Conservation (phyloP, 2,888 invertebrate genomes). For the Proisotoma minuta region DNA sequence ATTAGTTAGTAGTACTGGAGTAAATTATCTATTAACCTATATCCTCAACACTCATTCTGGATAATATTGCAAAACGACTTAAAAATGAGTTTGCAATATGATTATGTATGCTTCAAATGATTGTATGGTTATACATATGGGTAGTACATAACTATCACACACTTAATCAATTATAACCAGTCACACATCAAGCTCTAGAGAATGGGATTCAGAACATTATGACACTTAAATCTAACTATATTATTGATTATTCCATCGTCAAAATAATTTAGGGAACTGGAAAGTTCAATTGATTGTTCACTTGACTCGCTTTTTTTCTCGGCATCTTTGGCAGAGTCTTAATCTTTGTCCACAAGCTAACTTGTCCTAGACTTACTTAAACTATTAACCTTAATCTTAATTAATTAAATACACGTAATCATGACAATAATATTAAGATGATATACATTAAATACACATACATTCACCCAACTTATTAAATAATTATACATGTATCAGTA, state of each 20-base stretch:
- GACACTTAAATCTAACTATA: too few species aligned
- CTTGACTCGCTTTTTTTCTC: background rate
- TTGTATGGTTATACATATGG: background rate
- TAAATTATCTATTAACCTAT: background rate
- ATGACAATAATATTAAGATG: too few species aligned
- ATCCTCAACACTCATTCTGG: background rate
- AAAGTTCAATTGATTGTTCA: slow-evolving; percentile 6
- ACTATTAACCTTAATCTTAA: too few species aligned
- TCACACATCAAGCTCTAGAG: slow-evolving; percentile 42
- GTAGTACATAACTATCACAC: background rate
- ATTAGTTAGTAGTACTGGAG: slow-evolving; percentile 9
- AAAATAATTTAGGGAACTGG: slow-evolving; percentile 16
- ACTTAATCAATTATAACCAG: slow-evolving; percentile 12
- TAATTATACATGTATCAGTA: slow-evolving; percentile 2
- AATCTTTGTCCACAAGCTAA: too few species aligned
- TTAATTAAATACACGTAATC: too few species aligned
- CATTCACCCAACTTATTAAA: too few species aligned
- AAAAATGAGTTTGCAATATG: slow-evolving; percentile 6
- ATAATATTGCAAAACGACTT: slow-evolving; percentile 12
- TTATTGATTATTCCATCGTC: background rate
- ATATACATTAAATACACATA: too few species aligned
- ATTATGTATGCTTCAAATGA: background rate
- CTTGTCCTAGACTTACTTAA: too few species aligned
- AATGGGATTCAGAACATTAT: slow-evolving; percentile 26
- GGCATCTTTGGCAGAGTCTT: background rate